Conservation (phyloP, 1,140 invertebrate genomes). For the Belonocnema kinseyi region DNA sequence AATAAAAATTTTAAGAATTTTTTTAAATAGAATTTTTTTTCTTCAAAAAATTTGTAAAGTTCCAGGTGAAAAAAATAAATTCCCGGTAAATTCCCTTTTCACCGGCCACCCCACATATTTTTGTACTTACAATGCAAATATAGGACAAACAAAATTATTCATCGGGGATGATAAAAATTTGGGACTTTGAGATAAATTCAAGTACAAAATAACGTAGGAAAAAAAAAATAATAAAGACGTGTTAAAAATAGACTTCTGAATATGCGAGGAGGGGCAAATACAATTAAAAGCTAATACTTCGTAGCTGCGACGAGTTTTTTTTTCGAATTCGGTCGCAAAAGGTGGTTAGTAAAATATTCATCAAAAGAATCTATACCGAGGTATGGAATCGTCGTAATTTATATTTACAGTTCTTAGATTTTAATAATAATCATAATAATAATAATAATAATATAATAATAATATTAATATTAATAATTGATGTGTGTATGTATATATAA, state of each 20-base stretch:
- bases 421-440: constrained; percentile 13
- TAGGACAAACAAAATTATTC: not conserved
- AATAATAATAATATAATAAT: not conserved
- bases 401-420: constrained; percentile 24
- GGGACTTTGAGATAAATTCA: not conserved
- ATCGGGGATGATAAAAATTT: constrained; percentile 3
- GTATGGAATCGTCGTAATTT: constrained; percentile 8
- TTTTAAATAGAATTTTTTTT: too few relatives aligned
- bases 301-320: not conserved
- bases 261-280: not conserved
- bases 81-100: too few relatives aligned
- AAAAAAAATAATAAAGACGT: constrained; percentile 2
- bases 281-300: constrained; percentile 24
- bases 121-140: not conserved
- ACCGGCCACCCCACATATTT: too few relatives aligned
- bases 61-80: too few relatives aligned
- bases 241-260: constrained; percentile 26
- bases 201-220: constrained; percentile 24
- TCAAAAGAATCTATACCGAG: constrained; percentile 14
- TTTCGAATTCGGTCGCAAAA: constrained; percentile 2
- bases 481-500: constrained; percentile 22
- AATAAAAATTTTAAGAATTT: too few relatives aligned
- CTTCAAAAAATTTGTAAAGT: too few relatives aligned
- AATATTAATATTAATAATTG: constrained; percentile 1
- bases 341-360: constrained; percentile 28